Evolutionary conservation across 2,888 invertebrate species (phyloP).

Genomic region (Galerucella calmariensis): DNA sequence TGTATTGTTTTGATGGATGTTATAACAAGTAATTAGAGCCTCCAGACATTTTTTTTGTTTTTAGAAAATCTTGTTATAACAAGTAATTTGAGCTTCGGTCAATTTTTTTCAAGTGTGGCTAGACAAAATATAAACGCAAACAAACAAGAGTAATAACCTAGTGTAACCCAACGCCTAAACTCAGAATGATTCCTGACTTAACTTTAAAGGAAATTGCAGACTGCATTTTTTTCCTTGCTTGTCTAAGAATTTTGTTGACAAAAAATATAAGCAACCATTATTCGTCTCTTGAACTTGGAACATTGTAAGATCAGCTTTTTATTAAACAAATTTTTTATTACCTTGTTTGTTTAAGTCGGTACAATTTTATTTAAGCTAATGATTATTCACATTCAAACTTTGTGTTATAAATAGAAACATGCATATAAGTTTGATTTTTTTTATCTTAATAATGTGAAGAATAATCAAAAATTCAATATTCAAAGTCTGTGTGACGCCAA

Average conservation of each 20-base stretch:
- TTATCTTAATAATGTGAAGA: not conserved
- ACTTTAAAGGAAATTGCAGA: conserved; percentile 25
- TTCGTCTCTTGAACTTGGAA: conserved; percentile 15
- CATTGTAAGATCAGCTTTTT: conserved; percentile 21
- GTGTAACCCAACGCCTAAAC: conserved; percentile 18
- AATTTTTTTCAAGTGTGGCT: not conserved
- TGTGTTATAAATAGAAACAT: not conserved
- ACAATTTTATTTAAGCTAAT: not conserved
- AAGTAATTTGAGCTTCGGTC: conserved; percentile 6
- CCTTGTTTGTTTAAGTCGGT: not conserved
- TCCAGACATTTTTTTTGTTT: not conserved
- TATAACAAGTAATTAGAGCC: not conserved
- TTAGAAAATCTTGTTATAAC: not conserved
- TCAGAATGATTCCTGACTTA: conserved; percentile 25
- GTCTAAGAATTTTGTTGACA: not conserved
- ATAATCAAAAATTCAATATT: not conserved
- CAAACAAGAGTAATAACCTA: conserved; percentile 24
- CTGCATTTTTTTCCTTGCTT: conserved; percentile 9
- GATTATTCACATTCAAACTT: not conserved
- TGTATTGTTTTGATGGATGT: not conserved
- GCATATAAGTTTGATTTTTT: not conserved
- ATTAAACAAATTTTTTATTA: conserved; percentile 12
- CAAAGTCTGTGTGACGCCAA: not conserved
- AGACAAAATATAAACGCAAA: conserved; percentile 17
- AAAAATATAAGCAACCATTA: conserved; percentile 21